Evolutionary conservation across 64 coral and sea anemone species (phyloP).

Genomic region (Dendronephthya gigantea): DNA sequence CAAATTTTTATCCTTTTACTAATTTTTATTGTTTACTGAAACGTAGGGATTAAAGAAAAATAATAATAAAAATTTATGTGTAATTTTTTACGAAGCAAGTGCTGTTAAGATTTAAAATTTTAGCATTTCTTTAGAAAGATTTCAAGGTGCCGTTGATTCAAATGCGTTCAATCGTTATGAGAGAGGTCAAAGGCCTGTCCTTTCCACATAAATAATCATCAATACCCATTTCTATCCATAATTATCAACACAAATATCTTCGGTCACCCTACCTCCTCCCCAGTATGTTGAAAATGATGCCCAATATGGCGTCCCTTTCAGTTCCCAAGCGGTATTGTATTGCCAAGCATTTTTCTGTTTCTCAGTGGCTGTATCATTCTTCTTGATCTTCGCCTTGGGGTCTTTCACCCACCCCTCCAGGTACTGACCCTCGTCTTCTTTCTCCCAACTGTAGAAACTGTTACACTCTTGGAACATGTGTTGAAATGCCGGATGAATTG

Average conservation of each 20-base stretch:
- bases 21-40: too few relatives aligned
- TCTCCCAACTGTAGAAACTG: neutral
- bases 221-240: too few relatives aligned
- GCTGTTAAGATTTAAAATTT: too few relatives aligned
- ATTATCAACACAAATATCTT: too few relatives aligned
- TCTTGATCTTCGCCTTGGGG: neutral
- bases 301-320: slow-evolving; percentile 3
- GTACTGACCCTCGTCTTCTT: neutral
- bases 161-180: too few relatives aligned
- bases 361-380: neutral
- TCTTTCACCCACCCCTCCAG: neutral
- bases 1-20: too few relatives aligned
- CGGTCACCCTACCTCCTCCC: neutral
- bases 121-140: too few relatives aligned
- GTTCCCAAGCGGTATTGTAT: neutral
- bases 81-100: too few relatives aligned
- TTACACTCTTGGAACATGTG: neutral
- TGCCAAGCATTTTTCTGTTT: slow-evolving; percentile 3
- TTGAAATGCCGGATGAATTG: neutral
- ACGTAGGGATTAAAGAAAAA: too few relatives aligned
- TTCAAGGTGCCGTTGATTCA: too few relatives aligned
- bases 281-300: neutral
- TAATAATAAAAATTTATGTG: too few relatives aligned
- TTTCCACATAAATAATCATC: neutral
- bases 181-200: too few relatives aligned